Conservation (phyloP, 2,888 invertebrate genomes). For the Homarus gammarus region DNA sequence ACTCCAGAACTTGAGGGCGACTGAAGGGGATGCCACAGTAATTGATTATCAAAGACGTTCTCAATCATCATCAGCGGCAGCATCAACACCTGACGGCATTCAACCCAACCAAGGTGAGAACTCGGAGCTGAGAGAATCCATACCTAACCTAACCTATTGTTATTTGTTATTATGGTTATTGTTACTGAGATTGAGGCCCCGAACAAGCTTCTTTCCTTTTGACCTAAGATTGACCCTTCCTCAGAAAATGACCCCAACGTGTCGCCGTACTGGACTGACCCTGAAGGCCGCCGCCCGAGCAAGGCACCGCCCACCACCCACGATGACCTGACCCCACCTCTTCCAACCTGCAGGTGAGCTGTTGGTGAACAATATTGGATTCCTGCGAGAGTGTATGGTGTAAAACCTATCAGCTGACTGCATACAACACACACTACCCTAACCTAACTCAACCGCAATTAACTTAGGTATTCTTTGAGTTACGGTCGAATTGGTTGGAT, state of each 20-base stretch:
- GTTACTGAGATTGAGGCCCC: neutral
- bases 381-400: too few species aligned
- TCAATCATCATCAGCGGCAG: neutral
- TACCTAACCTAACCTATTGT: neutral
- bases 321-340: constrained; percentile 31
- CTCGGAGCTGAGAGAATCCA: neutral
- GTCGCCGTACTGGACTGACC: constrained; percentile 32
- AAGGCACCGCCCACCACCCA: neutral
- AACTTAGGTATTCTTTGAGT: neutral
- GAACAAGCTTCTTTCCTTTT: neutral
- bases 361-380: neutral
- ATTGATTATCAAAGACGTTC: neutral
- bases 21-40: neutral
- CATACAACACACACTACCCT: neutral
- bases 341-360: constrained; percentile 22
- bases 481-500: constrained; percentile 8
- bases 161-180: neutral
- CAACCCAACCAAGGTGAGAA: neutral
- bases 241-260: neutral
- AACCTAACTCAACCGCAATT: neutral
- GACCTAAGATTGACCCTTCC: neutral
- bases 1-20: neutral
- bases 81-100: too few species aligned
- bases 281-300: neutral
- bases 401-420: neutral